phyloP scores from a whole-genome alignment of 1,140 invertebrate species.

The Hetaerina americana region DNA sequence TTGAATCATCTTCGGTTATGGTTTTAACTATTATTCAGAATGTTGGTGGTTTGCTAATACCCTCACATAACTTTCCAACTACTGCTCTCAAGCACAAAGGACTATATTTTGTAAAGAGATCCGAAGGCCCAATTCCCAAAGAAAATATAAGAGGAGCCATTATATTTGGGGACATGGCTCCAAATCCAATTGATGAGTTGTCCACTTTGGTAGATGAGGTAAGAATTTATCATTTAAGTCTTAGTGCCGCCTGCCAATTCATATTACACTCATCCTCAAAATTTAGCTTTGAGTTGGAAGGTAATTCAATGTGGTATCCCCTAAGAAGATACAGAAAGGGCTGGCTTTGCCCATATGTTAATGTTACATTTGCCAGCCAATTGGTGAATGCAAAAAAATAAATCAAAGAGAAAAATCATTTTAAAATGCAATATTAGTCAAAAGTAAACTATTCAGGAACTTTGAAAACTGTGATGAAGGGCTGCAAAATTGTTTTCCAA shows the following conservation, averaged over 20 bases:
- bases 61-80: not conserved
- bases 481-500: too few species aligned
- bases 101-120: not conserved
- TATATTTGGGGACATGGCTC: not conserved
- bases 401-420: too few species aligned
- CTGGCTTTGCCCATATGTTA: not conserved
- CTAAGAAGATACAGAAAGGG: not conserved
- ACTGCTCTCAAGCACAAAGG: not conserved
- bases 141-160: not conserved
- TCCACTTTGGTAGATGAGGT: not conserved
- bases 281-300: not conserved
- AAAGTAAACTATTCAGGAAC: too few species aligned
- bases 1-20: not conserved
- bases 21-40: not conserved
- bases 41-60: not conserved
- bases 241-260: not conserved
- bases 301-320: not conserved
- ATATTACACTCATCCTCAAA: not conserved
- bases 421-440: too few species aligned
- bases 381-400: too few species aligned
- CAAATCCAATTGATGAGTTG: not conserved
- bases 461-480: too few species aligned
- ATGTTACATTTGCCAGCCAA: not conserved
- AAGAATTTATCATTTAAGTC: not conserved
- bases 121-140: not conserved